Evolutionary conservation across 1,140 invertebrate species (phyloP), one percentile per base, ranked within the genome.

Genomic region (Philotrypesis tridentata): DNA sequence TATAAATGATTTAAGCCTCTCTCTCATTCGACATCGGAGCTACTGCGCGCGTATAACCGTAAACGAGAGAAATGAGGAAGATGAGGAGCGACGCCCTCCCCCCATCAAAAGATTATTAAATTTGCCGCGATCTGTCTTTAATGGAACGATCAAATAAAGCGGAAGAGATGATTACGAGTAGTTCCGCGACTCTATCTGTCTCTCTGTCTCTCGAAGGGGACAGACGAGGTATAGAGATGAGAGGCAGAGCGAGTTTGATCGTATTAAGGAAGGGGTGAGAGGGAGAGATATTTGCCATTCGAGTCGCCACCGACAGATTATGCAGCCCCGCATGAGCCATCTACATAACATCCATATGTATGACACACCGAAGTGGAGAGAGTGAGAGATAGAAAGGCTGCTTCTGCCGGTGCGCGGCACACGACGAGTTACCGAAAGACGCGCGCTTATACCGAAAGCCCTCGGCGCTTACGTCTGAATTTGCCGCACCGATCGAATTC

Each of bases 401-500:
- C 23, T 23, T 23, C 3, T 29, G 8, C 61, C 5, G 29, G 12
- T 3, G 4, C 7, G 0, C 7, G 0, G 25, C 4, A 2, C 27
- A 25, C n/a, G 11, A 25, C n/a, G 11, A 65, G 23, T 65, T 65
- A 21, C 1, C 31, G 33, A 43, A 40, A 43, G 31, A 27, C 29
- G 8, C n/a, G n/a, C n/a, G 21, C 48, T 63, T 29, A 12, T 21
- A n/a, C n/a, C n/a, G n/a, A 63, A 37, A 63, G 29, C 60, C 61
- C 25, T 63, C n/a, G n/a, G n/a, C 74, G 61, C 61, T 77, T 55
- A 78, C 70, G 55, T 61, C 48, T 79, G 67, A 60, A 83, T 82
- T 83, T 84, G n/a, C n/a, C 81, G 75, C 72, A 79, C 67, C 84
- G 84, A 84, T 85, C 40, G 63, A 67, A 40, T 65, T 12, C 9